Evolutionary conservation across 2,888 invertebrate species (phyloP).

Genomic region (Selenia dentaria): DNA sequence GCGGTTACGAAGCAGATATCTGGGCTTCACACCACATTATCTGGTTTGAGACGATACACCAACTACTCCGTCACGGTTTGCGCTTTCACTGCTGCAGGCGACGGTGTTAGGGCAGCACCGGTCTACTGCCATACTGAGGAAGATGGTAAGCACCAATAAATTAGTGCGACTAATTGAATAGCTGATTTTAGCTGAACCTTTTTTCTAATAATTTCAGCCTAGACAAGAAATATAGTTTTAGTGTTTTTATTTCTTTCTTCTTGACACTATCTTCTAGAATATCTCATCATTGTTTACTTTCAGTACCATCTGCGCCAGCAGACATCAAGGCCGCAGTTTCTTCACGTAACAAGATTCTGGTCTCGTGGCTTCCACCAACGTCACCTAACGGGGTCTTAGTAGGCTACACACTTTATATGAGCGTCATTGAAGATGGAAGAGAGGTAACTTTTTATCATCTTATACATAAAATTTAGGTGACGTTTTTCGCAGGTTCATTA

Average conservation of each 20-base stretch:
- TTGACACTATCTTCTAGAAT: no score
- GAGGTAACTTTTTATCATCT: conserved; percentile 71
- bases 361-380: conserved; percentile 95
- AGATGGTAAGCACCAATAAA: conserved; percentile 86
- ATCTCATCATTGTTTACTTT: conserved; percentile 39
- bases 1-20: conserved; percentile 91
- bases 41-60: conserved; percentile 92
- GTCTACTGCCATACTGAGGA: conserved; percentile 95
- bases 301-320: conserved; percentile 95
- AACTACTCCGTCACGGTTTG: conserved; percentile 96
- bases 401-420: conserved; percentile 93
- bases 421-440: conserved; percentile 90
- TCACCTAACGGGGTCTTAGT: conserved; percentile 93
- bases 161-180: no score
- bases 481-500: no score
- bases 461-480: no score
- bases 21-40: conserved; percentile 88
- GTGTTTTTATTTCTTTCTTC: no score
- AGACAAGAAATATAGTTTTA: no score
- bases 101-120: conserved; percentile 93
- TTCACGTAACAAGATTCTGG: conserved; percentile 92
- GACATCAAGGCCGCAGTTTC: conserved; percentile 96
- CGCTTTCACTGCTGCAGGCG: conserved; percentile 95
- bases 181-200: no score
- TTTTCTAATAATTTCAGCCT: no score